These are phyloP conservation scores for Metalampra italica DNA, from an alignment of 2,888 invertebrate species.

Conservation along the genomic window DNA sequence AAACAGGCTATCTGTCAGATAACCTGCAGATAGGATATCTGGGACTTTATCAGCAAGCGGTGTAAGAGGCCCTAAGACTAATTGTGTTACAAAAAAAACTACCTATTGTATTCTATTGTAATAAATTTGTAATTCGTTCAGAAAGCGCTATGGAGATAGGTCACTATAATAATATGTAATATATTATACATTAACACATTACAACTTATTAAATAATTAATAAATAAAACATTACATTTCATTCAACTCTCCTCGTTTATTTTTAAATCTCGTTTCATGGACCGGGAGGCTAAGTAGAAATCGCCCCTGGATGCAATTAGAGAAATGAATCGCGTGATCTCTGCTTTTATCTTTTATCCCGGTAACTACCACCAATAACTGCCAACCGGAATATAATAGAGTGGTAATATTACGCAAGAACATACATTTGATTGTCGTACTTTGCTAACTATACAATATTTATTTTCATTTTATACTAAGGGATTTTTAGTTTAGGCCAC, in stretches of 20 bases:
- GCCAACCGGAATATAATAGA: conserved; percentile 45
- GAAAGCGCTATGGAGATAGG: too few relatives aligned
- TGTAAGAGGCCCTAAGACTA: too few relatives aligned
- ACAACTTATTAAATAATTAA: conserved; percentile 1
- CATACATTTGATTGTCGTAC: conserved; percentile 42
- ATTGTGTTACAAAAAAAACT: too few relatives aligned
- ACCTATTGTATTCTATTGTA: too few relatives aligned
- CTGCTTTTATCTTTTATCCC: conserved; percentile 47
- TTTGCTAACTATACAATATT: background rate
- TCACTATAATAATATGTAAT: too few relatives aligned
- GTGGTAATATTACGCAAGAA: conserved; percentile 34
- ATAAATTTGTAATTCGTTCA: too few relatives aligned
- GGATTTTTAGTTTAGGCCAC: too few relatives aligned
- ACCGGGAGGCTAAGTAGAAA: conserved; percentile 21
- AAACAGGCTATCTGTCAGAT: too few relatives aligned
- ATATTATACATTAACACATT: too few relatives aligned
- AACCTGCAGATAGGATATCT: too few relatives aligned
- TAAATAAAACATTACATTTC: too few relatives aligned
- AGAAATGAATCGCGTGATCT: conserved; percentile 63
- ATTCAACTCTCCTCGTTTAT: background rate
- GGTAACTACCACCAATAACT: conserved; percentile 50
- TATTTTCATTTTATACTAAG: background rate
- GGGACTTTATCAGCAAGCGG: too few relatives aligned
- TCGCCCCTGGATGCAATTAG: conserved; percentile 52
- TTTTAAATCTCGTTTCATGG: conserved; percentile 19